Conservation (phyloP, 2,113 vertebrate genomes). For the Galemys pyrenaicus region DNA sequence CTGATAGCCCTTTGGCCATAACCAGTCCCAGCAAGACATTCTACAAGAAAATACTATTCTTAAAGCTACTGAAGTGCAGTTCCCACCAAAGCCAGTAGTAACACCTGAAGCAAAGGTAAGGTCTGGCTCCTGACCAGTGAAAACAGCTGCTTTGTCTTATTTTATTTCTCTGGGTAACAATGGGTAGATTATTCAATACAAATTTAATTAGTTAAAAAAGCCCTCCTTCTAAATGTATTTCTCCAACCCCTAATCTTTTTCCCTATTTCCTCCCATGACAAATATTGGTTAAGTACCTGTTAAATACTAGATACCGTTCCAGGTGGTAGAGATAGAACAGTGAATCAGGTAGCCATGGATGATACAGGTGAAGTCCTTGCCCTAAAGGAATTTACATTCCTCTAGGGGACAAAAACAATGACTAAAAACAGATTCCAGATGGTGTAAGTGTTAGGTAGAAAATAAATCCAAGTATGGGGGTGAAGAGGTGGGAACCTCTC, state of each 20-base stretch:
- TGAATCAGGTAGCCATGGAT: not conserved
- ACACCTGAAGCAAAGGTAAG: slow-evolving; percentile 99
- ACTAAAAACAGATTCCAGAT: not conserved
- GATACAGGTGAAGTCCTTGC: not conserved
- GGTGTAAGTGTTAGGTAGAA: not conserved
- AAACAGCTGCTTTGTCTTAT: slow-evolving; percentile 11
- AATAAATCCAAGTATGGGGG: not conserved
- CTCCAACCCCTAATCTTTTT: not conserved
- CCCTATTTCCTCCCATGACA: not conserved
- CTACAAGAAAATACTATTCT: slow-evolving; percentile 99
- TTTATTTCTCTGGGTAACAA: not conserved
- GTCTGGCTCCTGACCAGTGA: not conserved
- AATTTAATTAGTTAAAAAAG: not conserved
- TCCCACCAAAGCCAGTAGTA: slow-evolving; percentile 98
- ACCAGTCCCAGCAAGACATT: slow-evolving; percentile 99
- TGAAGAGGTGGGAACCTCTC: not conserved
- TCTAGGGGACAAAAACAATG: not conserved
- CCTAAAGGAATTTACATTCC: not conserved
- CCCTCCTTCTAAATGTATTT: not conserved
- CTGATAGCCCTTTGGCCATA: slow-evolving; percentile 96
- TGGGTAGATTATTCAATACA: not conserved
- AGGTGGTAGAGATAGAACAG: not conserved
- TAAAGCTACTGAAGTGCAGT: slow-evolving; percentile 99
- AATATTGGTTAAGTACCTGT: not conserved
- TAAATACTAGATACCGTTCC: not conserved